Evolutionary conservation across 2,888 invertebrate species (phyloP).

Genomic region (Apocheima hispidaria): DNA sequence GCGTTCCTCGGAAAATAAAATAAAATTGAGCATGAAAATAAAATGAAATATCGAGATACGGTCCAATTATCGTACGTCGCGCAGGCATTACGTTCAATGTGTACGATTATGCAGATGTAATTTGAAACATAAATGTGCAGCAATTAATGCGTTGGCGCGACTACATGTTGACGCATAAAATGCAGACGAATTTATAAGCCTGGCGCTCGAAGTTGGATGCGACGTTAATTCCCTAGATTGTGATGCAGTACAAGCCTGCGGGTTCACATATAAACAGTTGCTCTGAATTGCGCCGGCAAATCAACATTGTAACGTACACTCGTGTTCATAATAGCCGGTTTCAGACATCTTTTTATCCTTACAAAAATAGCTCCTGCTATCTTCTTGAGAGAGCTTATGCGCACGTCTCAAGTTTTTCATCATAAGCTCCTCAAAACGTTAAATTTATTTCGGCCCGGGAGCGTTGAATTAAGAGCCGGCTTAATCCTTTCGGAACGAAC

Average conservation of each 20-base stretch:
- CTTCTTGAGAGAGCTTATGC: slow-evolving; percentile 64
- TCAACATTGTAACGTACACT: slow-evolving; percentile 64
- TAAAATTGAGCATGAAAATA: slow-evolving; percentile 80
- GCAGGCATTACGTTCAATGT: slow-evolving; percentile 54
- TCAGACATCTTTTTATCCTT: slow-evolving; percentile 36
- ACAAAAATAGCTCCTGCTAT: slow-evolving; percentile 58
- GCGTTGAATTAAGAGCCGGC: slow-evolving; percentile 81
- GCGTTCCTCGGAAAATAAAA: slow-evolving; percentile 75
- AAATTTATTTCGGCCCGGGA: slow-evolving; percentile 83
- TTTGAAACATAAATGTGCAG: slow-evolving; percentile 56
- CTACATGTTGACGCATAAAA: slow-evolving; percentile 54
- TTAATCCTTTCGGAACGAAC: slow-evolving; percentile 84
- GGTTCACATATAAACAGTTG: slow-evolving; percentile 49
- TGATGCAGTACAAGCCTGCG: slow-evolving; percentile 34
- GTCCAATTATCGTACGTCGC: slow-evolving; percentile 68
- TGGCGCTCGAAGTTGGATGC: slow-evolving; percentile 50
- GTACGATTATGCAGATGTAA: slow-evolving; percentile 54
- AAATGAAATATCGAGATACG: slow-evolving; percentile 77
- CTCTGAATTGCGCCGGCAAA: slow-evolving; percentile 52
- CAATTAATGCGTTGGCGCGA: slow-evolving; percentile 62
- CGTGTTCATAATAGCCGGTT: slow-evolving; percentile 51
- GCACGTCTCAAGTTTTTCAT: slow-evolving; percentile 81
- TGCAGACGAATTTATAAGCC: slow-evolving; percentile 56
- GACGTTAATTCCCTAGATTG: slow-evolving; percentile 42
- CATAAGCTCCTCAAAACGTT: slow-evolving; percentile 80